A percentile compares a stretch with the other conserved stretches of the same genome.
Evolutionary conservation across 2,888 invertebrate genomes (phyloP).

Genomic region (Agrotis puta): DNA sequence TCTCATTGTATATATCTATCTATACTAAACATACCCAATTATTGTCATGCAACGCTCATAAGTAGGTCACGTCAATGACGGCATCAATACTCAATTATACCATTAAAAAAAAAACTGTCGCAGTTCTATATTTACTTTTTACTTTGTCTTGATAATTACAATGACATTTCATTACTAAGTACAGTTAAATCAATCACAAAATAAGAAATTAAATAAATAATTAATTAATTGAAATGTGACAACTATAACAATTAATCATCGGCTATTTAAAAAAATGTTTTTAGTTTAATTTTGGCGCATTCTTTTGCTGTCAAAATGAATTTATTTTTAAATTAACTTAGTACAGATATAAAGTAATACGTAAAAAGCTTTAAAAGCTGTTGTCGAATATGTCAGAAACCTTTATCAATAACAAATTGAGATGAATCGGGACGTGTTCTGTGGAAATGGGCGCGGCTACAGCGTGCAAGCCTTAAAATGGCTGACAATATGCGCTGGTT

Average conservation of each 20-base stretch:
- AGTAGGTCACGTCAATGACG: slow-evolving; percentile 38
- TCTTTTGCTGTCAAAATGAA: background rate
- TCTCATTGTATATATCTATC: background rate
- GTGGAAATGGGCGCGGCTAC: slow-evolving; percentile 43
- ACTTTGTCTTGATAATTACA: background rate
- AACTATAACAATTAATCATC: slow-evolving; percentile 9
- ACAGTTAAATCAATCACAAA: background rate
- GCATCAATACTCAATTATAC: background rate
- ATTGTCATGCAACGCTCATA: slow-evolving; percentile 9
- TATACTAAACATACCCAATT: background rate
- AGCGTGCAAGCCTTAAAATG: slow-evolving; percentile 10
- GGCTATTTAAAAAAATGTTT: slow-evolving; percentile 23
- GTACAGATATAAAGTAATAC: background rate
- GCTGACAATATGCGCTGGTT: background rate
- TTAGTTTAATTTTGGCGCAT: background rate
- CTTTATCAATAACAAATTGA: slow-evolving; percentile 15
- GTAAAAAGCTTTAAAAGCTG: background rate
- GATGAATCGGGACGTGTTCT: slow-evolving; percentile 3
- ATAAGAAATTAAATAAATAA: background rate
- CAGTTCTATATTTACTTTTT: background rate
- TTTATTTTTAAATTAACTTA: background rate
- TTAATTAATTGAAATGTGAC: background rate
- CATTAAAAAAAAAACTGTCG: slow-evolving; percentile 9
- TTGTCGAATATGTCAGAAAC: background rate
- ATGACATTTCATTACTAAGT: background rate